phyloP scores from a whole-genome alignment of 2,888 invertebrate genomes.

The Malacosoma neustria region DNA sequence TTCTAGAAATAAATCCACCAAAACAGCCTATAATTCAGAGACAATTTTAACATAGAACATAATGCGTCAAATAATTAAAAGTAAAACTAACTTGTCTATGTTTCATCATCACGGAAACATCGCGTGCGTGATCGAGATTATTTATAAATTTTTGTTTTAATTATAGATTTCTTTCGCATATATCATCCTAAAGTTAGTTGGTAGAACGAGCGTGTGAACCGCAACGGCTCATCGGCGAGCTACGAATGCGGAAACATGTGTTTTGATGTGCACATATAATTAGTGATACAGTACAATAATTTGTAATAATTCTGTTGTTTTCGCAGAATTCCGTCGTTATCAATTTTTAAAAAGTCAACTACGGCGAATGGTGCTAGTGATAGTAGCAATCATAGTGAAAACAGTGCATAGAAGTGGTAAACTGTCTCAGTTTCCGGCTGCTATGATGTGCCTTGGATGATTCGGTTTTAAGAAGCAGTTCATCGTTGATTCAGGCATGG shows the following conservation, averaged over 20 bases:
- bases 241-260: slow-evolving; percentile 61
- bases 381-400: slow-evolving; percentile 11
- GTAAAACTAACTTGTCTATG: slow-evolving; percentile 40
- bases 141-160: slow-evolving; percentile 53
- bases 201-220: slow-evolving; percentile 36
- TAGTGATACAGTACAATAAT: slow-evolving; percentile 62
- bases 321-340: slow-evolving; percentile 17
- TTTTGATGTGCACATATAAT: slow-evolving; percentile 65
- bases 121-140: slow-evolving; percentile 65
- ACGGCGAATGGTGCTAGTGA: slow-evolving; percentile 19
- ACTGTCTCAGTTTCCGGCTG: slow-evolving; percentile 43
- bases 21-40: slow-evolving; percentile 13
- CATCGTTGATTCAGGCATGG: slow-evolving; percentile 44
- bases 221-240: slow-evolving; percentile 35
- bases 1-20: not conserved
- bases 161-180: slow-evolving; percentile 52
- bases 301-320: slow-evolving; percentile 40
- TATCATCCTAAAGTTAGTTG: slow-evolving; percentile 45
- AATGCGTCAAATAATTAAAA: slow-evolving; percentile 57
- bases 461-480: slow-evolving; percentile 23
- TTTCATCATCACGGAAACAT: slow-evolving; percentile 50
- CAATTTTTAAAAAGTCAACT: slow-evolving; percentile 18
- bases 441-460: slow-evolving; percentile 44
- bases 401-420: slow-evolving; percentile 33
- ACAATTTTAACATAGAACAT: slow-evolving; percentile 25